These are phyloP conservation scores for Proteles cristata DNA, from an alignment of 2,113 vertebrate species.

Conservation along the genomic window DNA sequence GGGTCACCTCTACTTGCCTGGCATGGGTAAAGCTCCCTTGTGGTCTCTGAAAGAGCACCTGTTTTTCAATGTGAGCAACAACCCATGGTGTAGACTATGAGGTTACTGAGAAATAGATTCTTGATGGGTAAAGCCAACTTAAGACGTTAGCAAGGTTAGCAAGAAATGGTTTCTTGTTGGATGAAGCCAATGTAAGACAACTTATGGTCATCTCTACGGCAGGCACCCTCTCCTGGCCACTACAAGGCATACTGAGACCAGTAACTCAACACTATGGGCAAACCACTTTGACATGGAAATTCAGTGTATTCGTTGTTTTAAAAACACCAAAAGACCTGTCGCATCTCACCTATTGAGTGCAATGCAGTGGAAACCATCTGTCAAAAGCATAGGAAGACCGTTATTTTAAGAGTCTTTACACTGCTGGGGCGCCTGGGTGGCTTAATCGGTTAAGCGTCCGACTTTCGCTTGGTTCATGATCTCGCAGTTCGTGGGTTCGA, in stretches of 20 bases:
- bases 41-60: background rate
- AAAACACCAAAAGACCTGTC: too few species aligned
- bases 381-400: background rate
- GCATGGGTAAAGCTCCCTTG: background rate
- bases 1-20: background rate
- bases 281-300: background rate
- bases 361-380: too few species aligned
- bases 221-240: background rate
- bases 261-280: background rate
- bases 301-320: background rate
- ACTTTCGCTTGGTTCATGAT: too few species aligned
- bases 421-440: background rate
- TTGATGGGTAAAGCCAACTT: too few species aligned
- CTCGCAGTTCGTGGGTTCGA: too few species aligned
- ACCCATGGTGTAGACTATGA: background rate
- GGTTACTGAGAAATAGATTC: background rate
- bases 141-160: background rate
- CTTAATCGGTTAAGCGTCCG: too few species aligned
- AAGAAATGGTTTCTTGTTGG: background rate
- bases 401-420: background rate
- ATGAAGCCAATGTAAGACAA: background rate
- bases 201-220: background rate
- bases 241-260: background rate
- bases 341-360: background rate
- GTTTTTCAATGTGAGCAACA: background rate